phyloP scores from a whole-genome alignment of 2,888 invertebrate genomes.

The Falcaria lacertinaria region DNA sequence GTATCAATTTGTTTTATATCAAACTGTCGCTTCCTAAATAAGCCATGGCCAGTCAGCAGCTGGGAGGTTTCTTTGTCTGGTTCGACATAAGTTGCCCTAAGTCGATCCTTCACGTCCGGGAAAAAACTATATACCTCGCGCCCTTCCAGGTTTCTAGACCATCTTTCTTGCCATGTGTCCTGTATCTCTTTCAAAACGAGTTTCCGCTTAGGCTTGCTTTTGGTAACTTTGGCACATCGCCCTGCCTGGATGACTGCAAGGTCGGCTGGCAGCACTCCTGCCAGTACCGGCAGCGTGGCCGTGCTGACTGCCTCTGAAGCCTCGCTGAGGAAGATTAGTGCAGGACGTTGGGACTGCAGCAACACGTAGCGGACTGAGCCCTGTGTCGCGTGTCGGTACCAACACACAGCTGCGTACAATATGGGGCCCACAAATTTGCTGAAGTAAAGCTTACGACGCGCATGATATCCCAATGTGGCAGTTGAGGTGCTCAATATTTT shows the following conservation, averaged over 20 bases:
- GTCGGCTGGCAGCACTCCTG: constrained; percentile 24
- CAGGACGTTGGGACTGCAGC: constrained; percentile 15
- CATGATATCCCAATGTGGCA: constrained; percentile 21
- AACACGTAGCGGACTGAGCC: constrained; percentile 13
- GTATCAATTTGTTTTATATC: neutral
- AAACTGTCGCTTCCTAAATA: neutral
- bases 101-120: constrained; percentile 11
- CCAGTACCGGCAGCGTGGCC: constrained; percentile 22
- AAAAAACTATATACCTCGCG: constrained; percentile 2
- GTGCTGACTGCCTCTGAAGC: constrained; percentile 25
- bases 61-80: constrained; percentile 15
- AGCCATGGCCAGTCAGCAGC: constrained; percentile 16
- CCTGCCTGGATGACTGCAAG: constrained; percentile 20
- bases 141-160: neutral
- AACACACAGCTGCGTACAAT: constrained; percentile 15
- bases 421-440: constrained; percentile 4
- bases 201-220: constrained; percentile 3
- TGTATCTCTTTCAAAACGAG: neutral
- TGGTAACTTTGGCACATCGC: constrained; percentile 9
- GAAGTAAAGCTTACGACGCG: constrained; percentile 13
- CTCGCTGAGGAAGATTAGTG: constrained; percentile 20
- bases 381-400: constrained; percentile 7
- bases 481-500: constrained; percentile 24
- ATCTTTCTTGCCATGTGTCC: neutral
- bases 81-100: constrained; percentile 9